phyloP scores from a whole-genome alignment of 1,140 invertebrate genomes.

The Episyrphus balteatus region DNA sequence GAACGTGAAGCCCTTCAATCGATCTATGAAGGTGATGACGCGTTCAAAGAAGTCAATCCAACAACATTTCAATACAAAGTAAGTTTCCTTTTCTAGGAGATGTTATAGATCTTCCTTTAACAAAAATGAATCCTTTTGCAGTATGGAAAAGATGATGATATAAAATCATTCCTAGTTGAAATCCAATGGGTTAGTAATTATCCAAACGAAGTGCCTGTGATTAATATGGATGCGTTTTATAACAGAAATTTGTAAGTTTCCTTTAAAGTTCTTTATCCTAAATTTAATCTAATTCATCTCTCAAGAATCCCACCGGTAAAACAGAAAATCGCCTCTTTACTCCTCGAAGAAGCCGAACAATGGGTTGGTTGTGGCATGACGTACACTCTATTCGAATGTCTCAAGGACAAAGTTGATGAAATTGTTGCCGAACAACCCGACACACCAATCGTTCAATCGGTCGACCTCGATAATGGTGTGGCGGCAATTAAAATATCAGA shows the following conservation, averaged over 20 bases:
- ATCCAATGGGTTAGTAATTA: slow-evolving; percentile 77
- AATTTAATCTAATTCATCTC: slow-evolving; percentile 2
- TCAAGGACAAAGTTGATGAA: slow-evolving; percentile 70
- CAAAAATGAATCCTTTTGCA: slow-evolving; percentile 37
- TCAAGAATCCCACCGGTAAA: slow-evolving; percentile 59
- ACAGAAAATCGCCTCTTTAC: slow-evolving; percentile 50
- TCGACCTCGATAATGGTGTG: slow-evolving; percentile 19
- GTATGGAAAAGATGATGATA: slow-evolving; percentile 72
- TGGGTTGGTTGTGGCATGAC: slow-evolving; percentile 87
- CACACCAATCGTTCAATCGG: slow-evolving; percentile 24
- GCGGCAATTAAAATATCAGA: slow-evolving; percentile 26
- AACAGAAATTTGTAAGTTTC: slow-evolving; percentile 82
- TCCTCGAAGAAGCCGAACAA: slow-evolving; percentile 62
- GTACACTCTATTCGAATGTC: slow-evolving; percentile 84
- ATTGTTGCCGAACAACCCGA: slow-evolving; percentile 61
- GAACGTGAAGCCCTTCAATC: slow-evolving; percentile 83
- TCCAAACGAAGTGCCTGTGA: slow-evolving; percentile 65
- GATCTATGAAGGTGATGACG: slow-evolving; percentile 86
- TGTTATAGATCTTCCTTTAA: not conserved
- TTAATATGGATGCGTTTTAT: slow-evolving; percentile 87
- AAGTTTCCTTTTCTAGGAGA: slow-evolving; percentile 9
- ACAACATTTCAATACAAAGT: slow-evolving; percentile 88
- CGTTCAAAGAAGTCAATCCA: slow-evolving; percentile 68
- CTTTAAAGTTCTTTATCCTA: not conserved
- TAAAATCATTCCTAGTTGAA: slow-evolving; percentile 78